Evolutionary conservation across 2,888 invertebrate genomes (phyloP), one percentile per base, ranked within the genome.

Genomic region (Eristalis pertinax): DNA sequence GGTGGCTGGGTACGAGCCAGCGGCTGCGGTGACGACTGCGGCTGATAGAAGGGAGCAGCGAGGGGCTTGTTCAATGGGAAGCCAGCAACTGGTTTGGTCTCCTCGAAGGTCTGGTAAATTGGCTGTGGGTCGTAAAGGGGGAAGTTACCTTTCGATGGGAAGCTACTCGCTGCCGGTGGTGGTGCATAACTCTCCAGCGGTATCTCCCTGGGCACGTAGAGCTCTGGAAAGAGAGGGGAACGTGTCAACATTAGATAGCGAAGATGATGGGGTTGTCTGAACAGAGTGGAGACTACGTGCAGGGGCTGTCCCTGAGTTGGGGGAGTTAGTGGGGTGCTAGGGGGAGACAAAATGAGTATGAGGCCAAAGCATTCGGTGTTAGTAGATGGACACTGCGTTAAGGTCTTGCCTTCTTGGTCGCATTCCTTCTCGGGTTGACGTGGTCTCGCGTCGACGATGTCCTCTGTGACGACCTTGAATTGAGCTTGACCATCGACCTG

Each of bases 101-200:
- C 70, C 15, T 72, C 67, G 24, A 75, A 56, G 24, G 38, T 62
- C 60, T 73, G 32, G 43, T 79, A 84, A 60, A 41, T 65, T 7
- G 69, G 70, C 29, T 86, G n/a, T 13, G 76, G 41, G 24, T 81
- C 75, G 43, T 81, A 81, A 0, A 81, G 65, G 4, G 84, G 81
- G 29, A 81, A 84, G 8, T 63, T 94, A 94, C n/a, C 93, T 91
- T 0, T 94, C 94, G 92, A 94, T 93, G 92, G 94, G 94, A 83
- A 81, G 22, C 29, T 35, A 89, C 92, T 94, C 58, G 85, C 83
- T 7, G 80, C 84, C 69, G 92, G 90, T 43, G 93, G 93, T 70
- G 93, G 92, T 11, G 91, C 91, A 88, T 93, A 93, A 41, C 93
- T 92, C 56, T 92, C 90, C 80, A 93, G 80, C 2, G 92, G 92